A percentile compares a stretch with the other conserved stretches of the same genome.
phyloP scores from a whole-genome alignment of 2,113 vertebrate genomes.

The Grallaria varia region DNA sequence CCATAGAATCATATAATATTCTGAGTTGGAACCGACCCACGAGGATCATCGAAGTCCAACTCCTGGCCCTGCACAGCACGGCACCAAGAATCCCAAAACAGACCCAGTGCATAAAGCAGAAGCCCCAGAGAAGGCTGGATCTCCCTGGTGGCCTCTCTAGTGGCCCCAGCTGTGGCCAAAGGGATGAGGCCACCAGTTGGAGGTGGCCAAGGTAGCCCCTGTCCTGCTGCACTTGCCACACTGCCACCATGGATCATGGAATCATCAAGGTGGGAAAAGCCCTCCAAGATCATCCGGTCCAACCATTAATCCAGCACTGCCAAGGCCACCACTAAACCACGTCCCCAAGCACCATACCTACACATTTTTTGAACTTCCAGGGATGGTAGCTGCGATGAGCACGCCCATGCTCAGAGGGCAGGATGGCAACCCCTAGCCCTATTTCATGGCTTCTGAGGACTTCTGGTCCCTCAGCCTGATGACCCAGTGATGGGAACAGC shows the following conservation, averaged over 20 bases:
- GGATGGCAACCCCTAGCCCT: background rate
- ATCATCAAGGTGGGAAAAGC: background rate
- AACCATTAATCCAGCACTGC: background rate
- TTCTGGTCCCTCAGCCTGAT: background rate
- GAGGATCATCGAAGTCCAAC: background rate
- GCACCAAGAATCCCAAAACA: background rate
- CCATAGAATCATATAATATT: background rate
- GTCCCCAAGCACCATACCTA: background rate
- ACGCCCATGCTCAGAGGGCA: background rate
- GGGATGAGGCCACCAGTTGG: background rate
- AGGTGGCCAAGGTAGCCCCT: background rate
- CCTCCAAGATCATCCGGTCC: rapidly evolving
- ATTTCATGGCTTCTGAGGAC: background rate
- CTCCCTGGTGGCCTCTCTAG: rapidly evolving
- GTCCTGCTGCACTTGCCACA: background rate
- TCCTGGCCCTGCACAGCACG: background rate
- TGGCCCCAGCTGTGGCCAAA: background rate
- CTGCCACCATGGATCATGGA: background rate
- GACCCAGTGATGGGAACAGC: background rate
- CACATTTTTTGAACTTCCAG: background rate
- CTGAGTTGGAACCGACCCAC: rapidly evolving
- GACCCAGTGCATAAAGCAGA: background rate
- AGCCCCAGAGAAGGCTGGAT: background rate
- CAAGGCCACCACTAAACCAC: background rate
- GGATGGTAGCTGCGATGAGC: background rate